These are phyloP conservation scores for Nothobranchius furzeri DNA, from an alignment of 2,113 vertebrate genomes.

Conservation along the genomic window DNA sequence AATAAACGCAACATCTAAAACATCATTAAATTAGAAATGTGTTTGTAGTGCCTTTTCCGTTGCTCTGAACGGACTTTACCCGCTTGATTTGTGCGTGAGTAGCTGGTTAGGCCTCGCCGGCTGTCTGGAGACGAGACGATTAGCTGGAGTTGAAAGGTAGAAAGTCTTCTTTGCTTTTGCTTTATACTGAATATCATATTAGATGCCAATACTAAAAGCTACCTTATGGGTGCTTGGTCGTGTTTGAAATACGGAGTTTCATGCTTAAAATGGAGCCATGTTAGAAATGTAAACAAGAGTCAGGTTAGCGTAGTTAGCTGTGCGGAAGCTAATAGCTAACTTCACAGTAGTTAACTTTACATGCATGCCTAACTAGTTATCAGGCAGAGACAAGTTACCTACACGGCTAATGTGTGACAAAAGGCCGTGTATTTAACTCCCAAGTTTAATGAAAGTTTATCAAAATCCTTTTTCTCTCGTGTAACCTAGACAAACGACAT, in stretches of 20 bases:
- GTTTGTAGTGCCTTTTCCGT: constrained; percentile 46
- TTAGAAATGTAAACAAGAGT: constrained; percentile 55
- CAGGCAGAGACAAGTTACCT: background rate
- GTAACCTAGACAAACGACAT: background rate
- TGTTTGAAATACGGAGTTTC: background rate
- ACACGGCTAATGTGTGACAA: no score
- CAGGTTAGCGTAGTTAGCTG: constrained; percentile 55
- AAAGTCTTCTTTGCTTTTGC: constrained; percentile 2
- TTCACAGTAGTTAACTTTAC: constrained; percentile 62
- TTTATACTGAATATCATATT: background rate
- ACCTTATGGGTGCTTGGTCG: background rate
- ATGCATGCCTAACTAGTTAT: constrained; percentile 28
- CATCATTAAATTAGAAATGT: constrained; percentile 1
- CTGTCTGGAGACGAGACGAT: constrained; percentile 55
- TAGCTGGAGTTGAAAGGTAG: constrained; percentile 66
- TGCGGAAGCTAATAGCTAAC: constrained; percentile 61
- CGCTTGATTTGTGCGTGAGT: constrained; percentile 65
- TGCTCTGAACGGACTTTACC: constrained; percentile 58
- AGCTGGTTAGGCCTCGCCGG: constrained; percentile 67
- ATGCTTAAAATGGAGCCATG: background rate
- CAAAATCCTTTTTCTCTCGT: background rate
- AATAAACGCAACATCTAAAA: background rate
- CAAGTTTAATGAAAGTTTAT: background rate
- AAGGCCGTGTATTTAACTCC: background rate
- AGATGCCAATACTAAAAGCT: fast-evolving